A percentile compares a stretch with the other conserved stretches of the same genome.
Evolutionary conservation across 35 echinoderm and acorn worm species (phyloP).

Genomic region (Eucidaris tribuloides): DNA sequence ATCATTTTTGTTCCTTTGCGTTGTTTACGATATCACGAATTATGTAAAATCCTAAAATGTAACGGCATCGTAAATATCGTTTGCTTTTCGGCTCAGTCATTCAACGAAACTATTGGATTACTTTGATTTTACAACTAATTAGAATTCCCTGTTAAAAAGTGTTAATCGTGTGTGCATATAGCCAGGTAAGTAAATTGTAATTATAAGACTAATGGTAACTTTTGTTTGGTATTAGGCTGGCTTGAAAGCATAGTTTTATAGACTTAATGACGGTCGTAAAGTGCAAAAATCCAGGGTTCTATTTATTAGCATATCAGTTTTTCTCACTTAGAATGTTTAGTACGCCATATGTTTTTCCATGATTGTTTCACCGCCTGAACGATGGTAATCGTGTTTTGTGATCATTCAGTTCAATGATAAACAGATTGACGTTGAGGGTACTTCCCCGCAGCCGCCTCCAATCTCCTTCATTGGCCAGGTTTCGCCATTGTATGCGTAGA

Average conservation of each 20-base stretch:
- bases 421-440: slow-evolving; percentile 54
- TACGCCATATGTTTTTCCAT: slow-evolving; percentile 19
- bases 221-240: background rate
- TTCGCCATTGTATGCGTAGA: slow-evolving; percentile 69
- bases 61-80: no score
- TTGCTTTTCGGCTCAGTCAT: no score
- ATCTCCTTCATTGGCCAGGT: slow-evolving; percentile 32
- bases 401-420: slow-evolving; percentile 62
- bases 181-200: no score
- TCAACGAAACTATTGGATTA: no score
- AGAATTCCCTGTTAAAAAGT: no score
- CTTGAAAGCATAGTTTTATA: background rate
- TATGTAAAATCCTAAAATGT: no score
- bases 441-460: slow-evolving; percentile 26
- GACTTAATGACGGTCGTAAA: background rate
- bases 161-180: no score
- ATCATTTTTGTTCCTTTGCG: no score
- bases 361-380: slow-evolving; percentile 21
- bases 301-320: no score
- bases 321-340: slow-evolving; percentile 54
- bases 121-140: background rate
- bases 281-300: no score
- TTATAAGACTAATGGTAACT: background rate
- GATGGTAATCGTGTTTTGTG: slow-evolving; percentile 36
- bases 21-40: no score